phyloP scores from a whole-genome alignment of 2,797 vertebrate genomes.

The Poeciliopsis turneri region DNA sequence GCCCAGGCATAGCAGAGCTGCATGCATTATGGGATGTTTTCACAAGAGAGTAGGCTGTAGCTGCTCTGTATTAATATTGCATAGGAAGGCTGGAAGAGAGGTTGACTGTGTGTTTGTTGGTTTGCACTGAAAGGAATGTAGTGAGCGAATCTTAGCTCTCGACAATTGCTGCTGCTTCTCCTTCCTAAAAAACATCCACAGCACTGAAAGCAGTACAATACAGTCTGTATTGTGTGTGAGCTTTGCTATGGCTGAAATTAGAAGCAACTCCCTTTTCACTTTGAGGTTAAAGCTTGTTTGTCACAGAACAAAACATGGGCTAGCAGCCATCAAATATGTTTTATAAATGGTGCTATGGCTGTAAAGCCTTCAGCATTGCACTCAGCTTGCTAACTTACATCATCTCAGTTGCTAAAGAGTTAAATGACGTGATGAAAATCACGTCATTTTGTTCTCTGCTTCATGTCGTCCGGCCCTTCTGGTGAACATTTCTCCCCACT shows the following conservation, averaged over 20 bases:
- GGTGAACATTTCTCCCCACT: too few relatives aligned
- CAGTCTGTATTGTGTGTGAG: background rate
- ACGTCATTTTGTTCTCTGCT: too few relatives aligned
- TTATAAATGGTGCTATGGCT: background rate
- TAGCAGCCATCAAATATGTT: background rate
- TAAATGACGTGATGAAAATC: background rate
- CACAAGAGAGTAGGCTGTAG: constrained; percentile 49
- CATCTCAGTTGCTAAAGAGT: background rate
- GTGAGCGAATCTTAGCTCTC: constrained; percentile 43
- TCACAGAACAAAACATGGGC: background rate
- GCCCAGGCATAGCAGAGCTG: constrained; percentile 41
- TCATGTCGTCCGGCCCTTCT: too few relatives aligned
- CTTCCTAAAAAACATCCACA: constrained; percentile 10
- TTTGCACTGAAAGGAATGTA: constrained; percentile 14
- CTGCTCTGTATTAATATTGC: constrained; percentile 56
- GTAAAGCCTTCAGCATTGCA: background rate
- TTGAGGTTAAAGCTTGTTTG: background rate
- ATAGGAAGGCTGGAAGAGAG: constrained; percentile 31
- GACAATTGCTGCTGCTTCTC: constrained; percentile 48
- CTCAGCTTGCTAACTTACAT: background rate
- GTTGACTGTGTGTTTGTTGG: background rate
- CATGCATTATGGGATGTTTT: constrained; percentile 67
- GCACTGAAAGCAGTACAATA: background rate
- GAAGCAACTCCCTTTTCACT: background rate
- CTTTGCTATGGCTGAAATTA: background rate